These are phyloP conservation scores for Chloropsis hardwickii DNA, from an alignment of 2,113 vertebrate species.

Conservation along the genomic window DNA sequence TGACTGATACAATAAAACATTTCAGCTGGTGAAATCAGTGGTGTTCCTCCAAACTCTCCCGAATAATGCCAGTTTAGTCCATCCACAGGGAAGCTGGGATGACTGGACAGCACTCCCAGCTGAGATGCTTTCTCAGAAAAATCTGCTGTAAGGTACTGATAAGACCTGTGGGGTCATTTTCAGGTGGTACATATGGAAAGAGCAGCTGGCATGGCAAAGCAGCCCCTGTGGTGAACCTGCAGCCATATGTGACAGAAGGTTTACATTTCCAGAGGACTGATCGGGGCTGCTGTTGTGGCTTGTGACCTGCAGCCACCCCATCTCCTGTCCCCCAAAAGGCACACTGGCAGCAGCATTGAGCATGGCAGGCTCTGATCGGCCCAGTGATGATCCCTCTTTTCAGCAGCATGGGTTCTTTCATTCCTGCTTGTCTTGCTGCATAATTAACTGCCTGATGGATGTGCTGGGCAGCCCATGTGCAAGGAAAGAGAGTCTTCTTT, in stretches of 20 bases:
- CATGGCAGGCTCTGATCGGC: not conserved
- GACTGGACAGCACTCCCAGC: not conserved
- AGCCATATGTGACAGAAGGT: rapidly evolving
- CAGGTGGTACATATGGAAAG: rapidly evolving
- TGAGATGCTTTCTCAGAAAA: not conserved
- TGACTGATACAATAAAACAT: not conserved
- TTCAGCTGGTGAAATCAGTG: not conserved
- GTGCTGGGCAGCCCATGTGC: not conserved
- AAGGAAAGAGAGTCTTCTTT: not conserved
- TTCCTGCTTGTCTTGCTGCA: not conserved
- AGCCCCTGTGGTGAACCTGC: rapidly evolving
- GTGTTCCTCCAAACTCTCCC: not conserved
- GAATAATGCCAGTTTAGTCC: not conserved
- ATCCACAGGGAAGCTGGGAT: not conserved
- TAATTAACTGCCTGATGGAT: not conserved
- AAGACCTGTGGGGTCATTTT: not conserved
- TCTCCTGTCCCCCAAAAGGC: rapidly evolving
- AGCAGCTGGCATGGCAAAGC: rapidly evolving
- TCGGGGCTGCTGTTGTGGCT: not conserved
- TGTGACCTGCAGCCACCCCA: not conserved
- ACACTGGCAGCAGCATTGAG: rapidly evolving
- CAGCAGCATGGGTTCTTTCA: not conserved
- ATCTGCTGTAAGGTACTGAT: not conserved
- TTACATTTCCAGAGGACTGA: not conserved
- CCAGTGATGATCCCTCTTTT: not conserved